Conservation (phyloP, 2,113 vertebrate species). For the Eclectus roratus region DNA sequence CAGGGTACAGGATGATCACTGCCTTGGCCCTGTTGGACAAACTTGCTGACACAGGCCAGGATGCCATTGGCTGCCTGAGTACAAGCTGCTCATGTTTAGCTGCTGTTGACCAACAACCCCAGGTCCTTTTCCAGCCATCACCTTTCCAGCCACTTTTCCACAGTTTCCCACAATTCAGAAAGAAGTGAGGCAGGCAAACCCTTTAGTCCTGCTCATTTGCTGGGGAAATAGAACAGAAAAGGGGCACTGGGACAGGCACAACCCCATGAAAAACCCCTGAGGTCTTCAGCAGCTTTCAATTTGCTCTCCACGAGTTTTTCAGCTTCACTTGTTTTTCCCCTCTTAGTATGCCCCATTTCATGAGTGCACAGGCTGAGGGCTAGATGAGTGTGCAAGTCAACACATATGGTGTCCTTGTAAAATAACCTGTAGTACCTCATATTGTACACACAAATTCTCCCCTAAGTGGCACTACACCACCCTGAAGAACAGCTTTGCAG, state of each 20-base stretch:
- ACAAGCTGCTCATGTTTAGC: accelerated
- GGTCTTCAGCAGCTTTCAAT: background rate
- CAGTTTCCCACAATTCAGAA: background rate
- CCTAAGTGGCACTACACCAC: background rate
- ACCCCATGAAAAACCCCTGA: background rate
- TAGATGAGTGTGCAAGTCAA: background rate
- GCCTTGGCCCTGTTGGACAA: background rate
- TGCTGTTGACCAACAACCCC: accelerated
- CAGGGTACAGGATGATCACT: accelerated
- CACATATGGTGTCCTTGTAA: background rate
- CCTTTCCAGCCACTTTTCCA: background rate
- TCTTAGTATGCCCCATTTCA: background rate
- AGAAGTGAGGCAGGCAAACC: background rate
- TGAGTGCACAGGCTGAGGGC: background rate
- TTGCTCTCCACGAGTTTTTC: background rate
- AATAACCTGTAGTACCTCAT: background rate
- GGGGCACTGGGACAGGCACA: background rate
- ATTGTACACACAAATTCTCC: background rate
- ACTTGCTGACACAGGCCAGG: background rate
- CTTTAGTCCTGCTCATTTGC: background rate
- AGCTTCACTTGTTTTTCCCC: background rate
- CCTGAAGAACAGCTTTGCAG: background rate
- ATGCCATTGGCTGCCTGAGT: background rate
- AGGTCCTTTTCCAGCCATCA: background rate
- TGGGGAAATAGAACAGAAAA: background rate